These are phyloP conservation scores for Danaus melanippus DNA, from an alignment of 1,140 invertebrate genomes.

Conservation along the genomic window DNA sequence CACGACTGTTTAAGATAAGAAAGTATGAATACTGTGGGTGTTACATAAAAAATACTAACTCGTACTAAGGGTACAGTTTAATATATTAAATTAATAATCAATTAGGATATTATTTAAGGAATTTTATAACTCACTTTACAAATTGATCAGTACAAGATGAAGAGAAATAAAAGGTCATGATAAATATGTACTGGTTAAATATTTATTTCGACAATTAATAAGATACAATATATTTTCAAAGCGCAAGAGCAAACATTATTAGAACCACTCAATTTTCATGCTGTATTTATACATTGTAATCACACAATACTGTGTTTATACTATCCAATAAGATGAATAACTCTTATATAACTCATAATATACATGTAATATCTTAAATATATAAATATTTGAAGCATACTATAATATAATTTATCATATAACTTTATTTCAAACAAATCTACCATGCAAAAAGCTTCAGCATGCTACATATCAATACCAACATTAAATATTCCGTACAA, in stretches of 20 bases:
- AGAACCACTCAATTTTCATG: slow-evolving; percentile 47
- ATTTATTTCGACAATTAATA: slow-evolving; percentile 61
- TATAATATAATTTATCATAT: slow-evolving; percentile 33
- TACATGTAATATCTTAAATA: slow-evolving; percentile 48
- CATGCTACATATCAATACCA: slow-evolving; percentile 53
- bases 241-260: slow-evolving; percentile 58
- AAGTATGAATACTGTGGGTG: no score
- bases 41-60: no score
- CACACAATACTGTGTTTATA: no score
- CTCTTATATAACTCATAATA: slow-evolving; percentile 48
- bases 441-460: slow-evolving; percentile 62
- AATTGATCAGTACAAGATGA: no score
- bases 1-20: no score
- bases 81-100: no score
- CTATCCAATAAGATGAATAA: slow-evolving; percentile 41
- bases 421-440: slow-evolving; percentile 47
- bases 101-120: no score
- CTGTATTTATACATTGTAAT: slow-evolving; percentile 26
- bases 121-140: no score
- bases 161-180: slow-evolving; percentile 28
- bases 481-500: slow-evolving; percentile 56
- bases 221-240: slow-evolving; percentile 58
- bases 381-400: slow-evolving; percentile 32
- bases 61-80: no score
- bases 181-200: slow-evolving; percentile 62